Conservation (phyloP, 2,888 invertebrate genomes). For the Acanthopleura granulata region DNA sequence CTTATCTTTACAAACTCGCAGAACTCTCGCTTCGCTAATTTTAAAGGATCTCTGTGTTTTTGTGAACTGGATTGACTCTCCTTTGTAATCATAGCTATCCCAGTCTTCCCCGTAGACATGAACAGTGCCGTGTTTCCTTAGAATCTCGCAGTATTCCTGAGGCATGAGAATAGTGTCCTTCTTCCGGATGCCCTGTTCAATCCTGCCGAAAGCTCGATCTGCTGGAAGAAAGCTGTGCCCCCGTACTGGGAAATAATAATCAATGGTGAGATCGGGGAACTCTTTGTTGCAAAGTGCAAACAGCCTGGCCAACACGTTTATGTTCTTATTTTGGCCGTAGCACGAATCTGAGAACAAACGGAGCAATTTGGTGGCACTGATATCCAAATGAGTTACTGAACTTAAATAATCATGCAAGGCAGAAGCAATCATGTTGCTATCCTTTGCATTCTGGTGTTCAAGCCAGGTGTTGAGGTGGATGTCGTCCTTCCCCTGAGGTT, state of each 20-base stretch:
- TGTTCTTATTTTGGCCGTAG: not conserved
- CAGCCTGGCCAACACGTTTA: not conserved
- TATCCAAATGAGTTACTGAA: not conserved
- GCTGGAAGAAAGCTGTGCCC: conserved; percentile 21
- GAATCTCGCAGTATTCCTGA: no score
- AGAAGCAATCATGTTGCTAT: not conserved
- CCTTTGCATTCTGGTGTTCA: not conserved
- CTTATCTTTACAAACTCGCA: no score
- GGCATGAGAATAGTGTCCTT: conserved; percentile 13
- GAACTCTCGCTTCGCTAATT: no score
- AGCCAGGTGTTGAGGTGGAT: not conserved
- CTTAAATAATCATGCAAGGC: not conserved
- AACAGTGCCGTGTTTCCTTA: no score
- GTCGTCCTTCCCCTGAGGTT: not conserved
- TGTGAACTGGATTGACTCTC: no score
- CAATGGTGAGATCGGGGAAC: no score
- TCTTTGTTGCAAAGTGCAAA: no score
- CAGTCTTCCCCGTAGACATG: no score
- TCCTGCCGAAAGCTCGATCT: conserved; percentile 19
- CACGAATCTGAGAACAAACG: not conserved
- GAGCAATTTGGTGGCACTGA: not conserved
- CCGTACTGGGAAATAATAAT: conserved; percentile 11
- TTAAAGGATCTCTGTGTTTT: no score
- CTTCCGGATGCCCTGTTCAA: conserved; percentile 18
- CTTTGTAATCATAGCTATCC: no score